Evolutionary conservation across 2,888 invertebrate species (phyloP), one percentile per base, ranked within the genome.

Genomic region (Thymelicus lineola): DNA sequence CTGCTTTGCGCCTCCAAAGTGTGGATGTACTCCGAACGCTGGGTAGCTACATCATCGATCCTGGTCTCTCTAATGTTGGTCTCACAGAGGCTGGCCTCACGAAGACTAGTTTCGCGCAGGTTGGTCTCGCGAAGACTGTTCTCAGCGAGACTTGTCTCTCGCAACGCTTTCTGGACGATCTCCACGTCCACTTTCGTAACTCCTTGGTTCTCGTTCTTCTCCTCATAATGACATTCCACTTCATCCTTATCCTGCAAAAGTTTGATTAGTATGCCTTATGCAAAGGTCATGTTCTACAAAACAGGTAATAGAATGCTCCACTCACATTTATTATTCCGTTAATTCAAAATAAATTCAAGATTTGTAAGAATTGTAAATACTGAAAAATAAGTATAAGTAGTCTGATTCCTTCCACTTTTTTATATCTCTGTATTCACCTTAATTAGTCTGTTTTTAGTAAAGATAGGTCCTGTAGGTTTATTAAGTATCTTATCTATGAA

Each of bases 51-150:
- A 70, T 89, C 89, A 85, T 96, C 96, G 74, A 96, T 96, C 89
- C 94, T 95, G 20, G 96, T 96, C 89, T 96, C 96, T 74, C 96
- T 88, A 71, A 96, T 86, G 17, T 88, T 79, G 15, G 88, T 78
- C 73, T 83, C 81, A 2, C 80, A 72, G 17, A 80, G 62, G 60
- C 75, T 70, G 59, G 74, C 77, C 70, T 80, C 79, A 50, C 74
- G 50, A 48, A 83, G 82, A 15, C 94, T 94, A 28, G 96, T 95
- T 87, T 95, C 96, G 73, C 95, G 87, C 71, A 96, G 84, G 15
- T 87, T 76, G 10, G 87, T 78, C 75, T 82, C 81, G 7, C 77
- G 71, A 28, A 77, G 71, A 58, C 76, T 75, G 12, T 20, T 12
- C 10, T 53, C 53, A 20, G 53, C 53, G 10, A 53, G 20, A 53